These are phyloP conservation scores for Dasypus novemcinctus DNA, from an alignment of 2,113 vertebrate genomes.

Conservation along the genomic window DNA sequence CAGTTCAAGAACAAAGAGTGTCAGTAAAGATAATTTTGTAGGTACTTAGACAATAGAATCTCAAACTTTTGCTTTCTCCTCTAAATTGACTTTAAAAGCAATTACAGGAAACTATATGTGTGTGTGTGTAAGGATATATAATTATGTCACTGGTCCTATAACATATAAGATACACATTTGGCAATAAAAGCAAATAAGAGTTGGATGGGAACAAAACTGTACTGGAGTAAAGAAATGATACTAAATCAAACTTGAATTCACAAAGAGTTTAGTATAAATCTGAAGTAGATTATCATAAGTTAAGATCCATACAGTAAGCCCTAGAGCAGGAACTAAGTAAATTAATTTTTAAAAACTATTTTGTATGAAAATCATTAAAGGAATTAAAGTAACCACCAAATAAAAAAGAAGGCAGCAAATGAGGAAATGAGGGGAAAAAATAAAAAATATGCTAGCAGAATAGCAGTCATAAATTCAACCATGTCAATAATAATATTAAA, in stretches of 20 bases:
- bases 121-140: background rate
- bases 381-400: background rate
- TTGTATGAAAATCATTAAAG: background rate
- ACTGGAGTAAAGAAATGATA: background rate
- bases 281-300: no score
- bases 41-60: background rate
- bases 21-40: background rate
- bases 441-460: background rate
- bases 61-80: background rate
- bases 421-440: background rate
- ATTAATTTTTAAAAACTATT: background rate
- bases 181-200: background rate
- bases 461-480: background rate
- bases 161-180: background rate
- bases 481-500: no score
- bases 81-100: background rate
- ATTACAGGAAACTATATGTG: no score
- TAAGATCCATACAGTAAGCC: no score
- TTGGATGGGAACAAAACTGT: no score
- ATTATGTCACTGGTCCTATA: background rate
- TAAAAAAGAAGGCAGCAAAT: background rate
- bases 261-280: no score
- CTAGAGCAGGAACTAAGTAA: no score
- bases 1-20: background rate
- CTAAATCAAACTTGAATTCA: background rate